Evolutionary conservation across 2,888 invertebrate species (phyloP), one percentile per base, ranked within the genome.

Genomic region (Gasteruption jaculator): DNA sequence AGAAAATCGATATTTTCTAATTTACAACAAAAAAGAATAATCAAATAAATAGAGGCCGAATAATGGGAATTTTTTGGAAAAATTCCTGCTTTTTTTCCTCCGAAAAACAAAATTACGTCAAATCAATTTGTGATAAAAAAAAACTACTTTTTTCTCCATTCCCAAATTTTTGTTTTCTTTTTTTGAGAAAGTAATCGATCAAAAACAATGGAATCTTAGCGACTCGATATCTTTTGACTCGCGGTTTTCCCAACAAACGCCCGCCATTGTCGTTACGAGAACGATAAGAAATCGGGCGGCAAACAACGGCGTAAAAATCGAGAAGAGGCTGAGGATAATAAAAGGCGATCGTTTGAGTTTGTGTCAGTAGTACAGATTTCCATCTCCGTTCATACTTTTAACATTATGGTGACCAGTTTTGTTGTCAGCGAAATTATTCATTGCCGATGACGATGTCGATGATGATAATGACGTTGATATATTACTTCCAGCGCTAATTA

Each of bases 281-380:
- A 30, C 35, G 4, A 27, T 18, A 12, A n/a, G n/a, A 63, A 52
- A 53, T 57, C 58, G 52, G 54, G 53, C 52, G 54, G 53, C 52
- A 58, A 53, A 48, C 46, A 56, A 41, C 47, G 42, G 52, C 55
- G 52, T 58, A 49, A 61, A 52, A 54, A 65, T 47, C 53, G 54
- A 58, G 46, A 58, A 52, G 50, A 63, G 53, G 47, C 51, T 49
- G 48, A 54, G 52, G 49, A 58, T 49, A n/a, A n/a, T n/a, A 52
- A 60, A 50, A 52, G 56, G 56, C 61, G 60, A 59, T 57, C 48
- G 49, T 63, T 65, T 67, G 49, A 68, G 61, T 58, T 60, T 68
- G 57, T 66, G 68, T 68, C 68, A 68, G 68, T 68, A 64, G 59
- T 56, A 55, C 59, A 59, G 51, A 54, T 56, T 57, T 34, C 52